Conservation (phyloP, 2,888 invertebrate species). For the Trachelus tabidus region DNA sequence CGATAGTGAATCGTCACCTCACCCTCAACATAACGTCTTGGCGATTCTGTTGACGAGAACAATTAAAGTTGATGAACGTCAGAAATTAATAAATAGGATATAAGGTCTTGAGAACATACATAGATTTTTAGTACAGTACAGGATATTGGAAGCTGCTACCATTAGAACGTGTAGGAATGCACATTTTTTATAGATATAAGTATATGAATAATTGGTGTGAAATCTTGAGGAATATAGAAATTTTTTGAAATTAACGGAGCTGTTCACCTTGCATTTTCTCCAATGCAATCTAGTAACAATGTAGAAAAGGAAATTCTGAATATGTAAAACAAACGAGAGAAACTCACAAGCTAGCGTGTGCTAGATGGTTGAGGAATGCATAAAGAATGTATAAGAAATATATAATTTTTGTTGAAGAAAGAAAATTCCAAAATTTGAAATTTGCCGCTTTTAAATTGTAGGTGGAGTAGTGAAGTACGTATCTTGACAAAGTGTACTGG, state of each 20-base stretch:
- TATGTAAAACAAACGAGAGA: neutral
- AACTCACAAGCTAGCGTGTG: too few species aligned
- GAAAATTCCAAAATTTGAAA: neutral
- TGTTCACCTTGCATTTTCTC: too few species aligned
- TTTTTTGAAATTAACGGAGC: too few species aligned
- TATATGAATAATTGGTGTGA: too few species aligned
- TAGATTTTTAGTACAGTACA: neutral
- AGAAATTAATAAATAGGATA: neutral
- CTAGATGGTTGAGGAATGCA: too few species aligned
- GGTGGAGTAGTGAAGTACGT: neutral
- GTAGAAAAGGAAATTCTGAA: neutral
- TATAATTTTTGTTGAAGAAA: too few species aligned
- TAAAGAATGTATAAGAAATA: too few species aligned
- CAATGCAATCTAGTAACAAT: too few species aligned
- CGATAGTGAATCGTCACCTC: conserved; percentile 95
- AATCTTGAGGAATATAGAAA: too few species aligned
- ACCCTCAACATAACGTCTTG: conserved; percentile 89
- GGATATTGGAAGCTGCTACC: neutral
- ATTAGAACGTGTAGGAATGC: neutral
- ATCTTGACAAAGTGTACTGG: neutral
- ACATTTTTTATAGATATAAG: neutral
- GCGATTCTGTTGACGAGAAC: conserved; percentile 75
- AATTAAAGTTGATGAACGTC: neutral
- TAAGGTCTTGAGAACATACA: neutral
- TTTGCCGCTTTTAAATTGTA: neutral